Evolutionary conservation across 2,113 vertebrate species (phyloP).

Genomic region (Oplegnathus fasciatus): DNA sequence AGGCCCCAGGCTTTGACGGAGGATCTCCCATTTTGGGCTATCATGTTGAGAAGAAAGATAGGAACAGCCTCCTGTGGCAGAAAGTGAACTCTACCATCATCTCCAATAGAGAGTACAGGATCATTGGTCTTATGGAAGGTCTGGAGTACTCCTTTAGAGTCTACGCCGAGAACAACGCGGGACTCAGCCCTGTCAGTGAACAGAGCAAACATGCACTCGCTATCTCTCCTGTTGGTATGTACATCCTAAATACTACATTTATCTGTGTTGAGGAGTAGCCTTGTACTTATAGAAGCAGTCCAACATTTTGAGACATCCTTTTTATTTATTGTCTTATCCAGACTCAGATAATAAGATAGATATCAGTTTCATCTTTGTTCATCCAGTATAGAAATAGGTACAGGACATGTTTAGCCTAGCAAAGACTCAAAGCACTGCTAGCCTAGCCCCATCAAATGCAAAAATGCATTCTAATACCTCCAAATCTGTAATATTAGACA

Average conservation of each 20-base stretch:
- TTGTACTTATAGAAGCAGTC: background rate
- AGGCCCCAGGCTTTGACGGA: conserved; percentile 94
- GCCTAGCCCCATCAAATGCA: too few species aligned
- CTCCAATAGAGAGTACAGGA: conserved; percentile 95
- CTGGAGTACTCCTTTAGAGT: conserved; percentile 98
- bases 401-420: background rate
- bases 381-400: background rate
- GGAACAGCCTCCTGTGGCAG: conserved; percentile 98
- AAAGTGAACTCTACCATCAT: conserved; percentile 92
- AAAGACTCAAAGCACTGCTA: background rate
- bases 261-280: background rate
- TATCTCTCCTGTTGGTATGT: conserved; percentile 97
- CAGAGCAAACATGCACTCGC: conserved; percentile 95
- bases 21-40: conserved; percentile 95
- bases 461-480: too few species aligned
- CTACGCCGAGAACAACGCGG: conserved; percentile 95
- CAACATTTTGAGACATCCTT: background rate
- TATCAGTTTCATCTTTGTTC: background rate
- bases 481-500: too few species aligned
- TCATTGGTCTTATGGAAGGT: conserved; percentile 92
- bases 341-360: background rate
- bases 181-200: conserved; percentile 92
- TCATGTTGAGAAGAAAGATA: conserved; percentile 98
- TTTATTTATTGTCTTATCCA: background rate
- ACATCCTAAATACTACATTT: background rate